These are phyloP conservation scores for Siphamia tubifer DNA, from an alignment of 2,113 vertebrate species.

Conservation along the genomic window DNA sequence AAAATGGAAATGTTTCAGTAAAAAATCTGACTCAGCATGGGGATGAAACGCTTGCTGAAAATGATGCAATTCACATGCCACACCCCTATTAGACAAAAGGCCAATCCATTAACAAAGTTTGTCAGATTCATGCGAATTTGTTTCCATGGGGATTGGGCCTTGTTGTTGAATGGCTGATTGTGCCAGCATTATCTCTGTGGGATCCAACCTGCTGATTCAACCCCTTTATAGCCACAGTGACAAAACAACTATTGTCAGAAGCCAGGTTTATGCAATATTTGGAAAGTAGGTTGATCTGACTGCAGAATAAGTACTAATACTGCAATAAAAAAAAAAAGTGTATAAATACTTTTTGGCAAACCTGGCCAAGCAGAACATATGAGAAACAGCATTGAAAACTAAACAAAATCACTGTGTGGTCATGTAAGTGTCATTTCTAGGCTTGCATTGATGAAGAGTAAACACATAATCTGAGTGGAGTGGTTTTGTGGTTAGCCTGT, in stretches of 20 bases:
- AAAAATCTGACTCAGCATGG: too few species aligned
- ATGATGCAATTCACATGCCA: too few species aligned
- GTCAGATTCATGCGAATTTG: too few species aligned
- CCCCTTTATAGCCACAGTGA: background rate
- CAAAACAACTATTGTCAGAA: background rate
- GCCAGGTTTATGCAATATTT: background rate
- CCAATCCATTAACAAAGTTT: too few species aligned
- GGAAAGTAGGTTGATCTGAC: background rate
- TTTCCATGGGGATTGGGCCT: too few species aligned
- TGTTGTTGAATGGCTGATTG: background rate
- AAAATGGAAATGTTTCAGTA: too few species aligned
- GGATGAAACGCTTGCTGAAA: too few species aligned
- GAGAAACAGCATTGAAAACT: background rate
- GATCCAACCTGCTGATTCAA: background rate
- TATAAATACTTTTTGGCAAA: background rate
- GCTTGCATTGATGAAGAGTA: background rate
- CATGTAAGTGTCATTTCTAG: constrained; percentile 13
- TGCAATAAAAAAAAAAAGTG: too few species aligned
- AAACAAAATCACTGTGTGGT: constrained; percentile 4
- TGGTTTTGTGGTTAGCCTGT: constrained; percentile 47
- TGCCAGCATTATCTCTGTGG: constrained; percentile 1
- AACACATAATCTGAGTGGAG: constrained; percentile 33
- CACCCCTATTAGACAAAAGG: too few species aligned
- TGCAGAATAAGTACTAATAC: too few species aligned
- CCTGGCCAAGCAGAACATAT: background rate